Evolutionary conservation across 2,797 vertebrate genomes (phyloP), one percentile per base, ranked within the genome.

Genomic region (Semaprochilodus insignis): DNA sequence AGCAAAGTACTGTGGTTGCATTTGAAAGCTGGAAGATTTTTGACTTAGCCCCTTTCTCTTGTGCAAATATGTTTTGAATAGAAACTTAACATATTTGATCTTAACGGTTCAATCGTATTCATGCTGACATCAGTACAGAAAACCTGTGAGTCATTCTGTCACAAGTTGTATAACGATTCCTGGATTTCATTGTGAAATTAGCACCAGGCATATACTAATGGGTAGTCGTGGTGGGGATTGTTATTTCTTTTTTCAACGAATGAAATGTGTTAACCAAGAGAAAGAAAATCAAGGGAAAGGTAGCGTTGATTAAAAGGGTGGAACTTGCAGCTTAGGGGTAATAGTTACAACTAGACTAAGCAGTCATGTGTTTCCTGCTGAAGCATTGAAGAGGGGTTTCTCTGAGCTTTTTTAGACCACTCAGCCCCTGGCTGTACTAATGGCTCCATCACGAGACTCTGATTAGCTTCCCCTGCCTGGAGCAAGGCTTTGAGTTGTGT

Each of bases 271-370:
- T n/a, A n/a, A n/a, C n/a, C n/a, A n/a, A n/a, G n/a, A n/a, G n/a
- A n/a, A n/a, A n/a, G n/a, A n/a, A n/a, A n/a, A n/a, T n/a, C n/a
- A 7, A 60, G 36, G 11, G 82, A 79, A 86, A 19, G 21, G 23
- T 25, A 19, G 27, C 77, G 77, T 80, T 44, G 65, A 84, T 81
- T 77, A 85, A 72, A 86, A 83, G 86, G 87, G 88, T 91, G 89
- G 87, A n/a, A 89, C 84, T 70, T 85, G 67, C 83, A 83, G 57
- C 76, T 80, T 82, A 71, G 70, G 76, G 27, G 40, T 27, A n/a
- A 65, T 63, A 60, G 57, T 0, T n/a, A n/a, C 51, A 67, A 19
- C 77, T 77, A 51, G 16, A 31, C 40, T 62, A 72, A 44, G 36
- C 19, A 60, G 54, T 27, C 54, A 34, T 21, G n/a, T 60, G 34